Percentiles rank a stretch among this genome's conserved stretches.
Conservation (phyloP, 1,140 invertebrate genomes). For the Pemphigus obesinymphae region DNA sequence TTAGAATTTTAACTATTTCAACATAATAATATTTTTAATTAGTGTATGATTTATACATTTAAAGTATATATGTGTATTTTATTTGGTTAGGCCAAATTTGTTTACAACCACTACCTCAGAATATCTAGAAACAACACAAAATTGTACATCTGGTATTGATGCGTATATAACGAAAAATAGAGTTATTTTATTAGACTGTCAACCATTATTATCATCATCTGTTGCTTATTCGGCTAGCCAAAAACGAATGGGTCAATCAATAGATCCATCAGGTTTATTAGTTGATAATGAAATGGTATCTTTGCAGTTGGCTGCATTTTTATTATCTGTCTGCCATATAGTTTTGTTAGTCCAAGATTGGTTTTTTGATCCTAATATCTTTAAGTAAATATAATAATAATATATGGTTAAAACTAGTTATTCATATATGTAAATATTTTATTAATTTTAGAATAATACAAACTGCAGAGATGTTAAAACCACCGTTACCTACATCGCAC, state of each 20-base stretch:
- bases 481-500: slow-evolving; percentile 61
- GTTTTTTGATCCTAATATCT: slow-evolving; percentile 71
- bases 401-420: neutral
- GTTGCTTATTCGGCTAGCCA: slow-evolving; percentile 17
- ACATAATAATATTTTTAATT: too few relatives aligned
- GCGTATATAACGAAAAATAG: slow-evolving; percentile 61
- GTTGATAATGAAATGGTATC: slow-evolving; percentile 60
- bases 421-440: slow-evolving; percentile 42
- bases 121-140: slow-evolving; percentile 54
- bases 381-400: slow-evolving; percentile 54
- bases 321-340: slow-evolving; percentile 85
- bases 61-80: neutral
- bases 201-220: slow-evolving; percentile 63
- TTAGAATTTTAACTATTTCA: neutral
- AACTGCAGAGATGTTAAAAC: slow-evolving; percentile 82
- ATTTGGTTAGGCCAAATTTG: slow-evolving; percentile 1
- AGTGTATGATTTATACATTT: too few relatives aligned
- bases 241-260: slow-evolving; percentile 47
- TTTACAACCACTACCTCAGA: slow-evolving; percentile 20
- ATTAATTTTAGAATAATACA: slow-evolving; percentile 64
- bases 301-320: slow-evolving; percentile 73
- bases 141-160: slow-evolving; percentile 63
- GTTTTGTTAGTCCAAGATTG: slow-evolving; percentile 81
- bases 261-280: slow-evolving; percentile 35
- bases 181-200: slow-evolving; percentile 61